Percentiles rank a stretch among this genome's conserved stretches.
Conservation (phyloP, 2,797 vertebrate species). For the Epinephelus malabaricus region DNA sequence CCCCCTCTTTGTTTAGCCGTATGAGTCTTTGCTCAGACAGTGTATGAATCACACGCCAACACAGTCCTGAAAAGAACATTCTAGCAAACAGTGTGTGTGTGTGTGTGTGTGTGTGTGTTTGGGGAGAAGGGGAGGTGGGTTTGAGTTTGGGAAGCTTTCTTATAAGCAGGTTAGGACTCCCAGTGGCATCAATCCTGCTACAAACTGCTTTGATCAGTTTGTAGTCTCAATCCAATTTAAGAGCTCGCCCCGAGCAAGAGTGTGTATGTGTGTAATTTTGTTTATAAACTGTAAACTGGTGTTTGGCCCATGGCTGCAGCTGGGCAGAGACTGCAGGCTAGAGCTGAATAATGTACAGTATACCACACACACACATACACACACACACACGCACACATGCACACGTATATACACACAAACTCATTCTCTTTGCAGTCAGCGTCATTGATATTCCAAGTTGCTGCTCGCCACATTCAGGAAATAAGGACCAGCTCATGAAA, state of each 20-base stretch:
- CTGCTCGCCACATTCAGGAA: slow-evolving; percentile 83
- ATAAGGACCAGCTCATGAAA: slow-evolving; percentile 82
- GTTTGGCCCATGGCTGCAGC: slow-evolving; percentile 60
- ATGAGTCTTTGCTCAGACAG: slow-evolving; percentile 25
- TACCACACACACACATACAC: not conserved
- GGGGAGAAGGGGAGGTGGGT: slow-evolving; percentile 1
- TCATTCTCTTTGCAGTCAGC: slow-evolving; percentile 47
- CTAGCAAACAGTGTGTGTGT: slow-evolving; percentile 30
- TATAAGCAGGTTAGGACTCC: slow-evolving; percentile 75
- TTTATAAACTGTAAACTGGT: slow-evolving; percentile 69
- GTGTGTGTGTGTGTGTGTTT: slow-evolving; percentile 31
- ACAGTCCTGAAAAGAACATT: slow-evolving; percentile 47
- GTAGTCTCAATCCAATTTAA: slow-evolving; percentile 79
- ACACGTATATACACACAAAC: slow-evolving; percentile 19
- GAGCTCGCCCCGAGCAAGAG: slow-evolving; percentile 58
- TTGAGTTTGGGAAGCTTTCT: slow-evolving; percentile 51
- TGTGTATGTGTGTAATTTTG: slow-evolving; percentile 68
- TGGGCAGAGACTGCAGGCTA: slow-evolving; percentile 42
- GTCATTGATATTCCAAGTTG: slow-evolving; percentile 84
- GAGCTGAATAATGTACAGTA: slow-evolving; percentile 50
- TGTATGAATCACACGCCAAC: slow-evolving; percentile 46
- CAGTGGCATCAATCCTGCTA: slow-evolving; percentile 75
- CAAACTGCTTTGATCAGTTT: slow-evolving; percentile 80
- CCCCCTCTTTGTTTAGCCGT: slow-evolving; percentile 30
- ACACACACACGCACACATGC: not conserved